Conservation (phyloP, 2,888 invertebrate species). For the Chesias legatella region DNA sequence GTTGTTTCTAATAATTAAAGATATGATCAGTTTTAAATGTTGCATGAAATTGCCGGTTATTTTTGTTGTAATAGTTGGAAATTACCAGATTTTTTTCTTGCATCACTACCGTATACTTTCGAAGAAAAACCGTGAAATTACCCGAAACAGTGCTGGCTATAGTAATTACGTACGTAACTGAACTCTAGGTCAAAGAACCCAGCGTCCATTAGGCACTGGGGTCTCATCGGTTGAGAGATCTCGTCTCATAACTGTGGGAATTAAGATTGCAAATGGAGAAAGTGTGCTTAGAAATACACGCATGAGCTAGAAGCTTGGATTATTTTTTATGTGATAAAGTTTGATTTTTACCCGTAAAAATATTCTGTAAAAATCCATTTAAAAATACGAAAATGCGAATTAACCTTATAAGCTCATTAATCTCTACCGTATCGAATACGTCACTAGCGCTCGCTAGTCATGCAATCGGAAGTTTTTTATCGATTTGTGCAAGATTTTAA, state of each 20-base stretch:
- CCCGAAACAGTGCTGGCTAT: constrained; percentile 19
- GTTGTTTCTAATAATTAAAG: too few species aligned
- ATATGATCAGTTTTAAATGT: too few species aligned
- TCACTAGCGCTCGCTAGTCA: constrained; percentile 10
- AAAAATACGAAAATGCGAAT: too few species aligned
- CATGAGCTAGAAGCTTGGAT: neutral
- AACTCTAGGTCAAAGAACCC: constrained; percentile 17
- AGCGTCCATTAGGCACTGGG: constrained; percentile 2
- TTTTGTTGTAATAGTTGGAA: too few species aligned
- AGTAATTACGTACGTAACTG: constrained; percentile 16
- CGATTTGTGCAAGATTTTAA: constrained; percentile 29
- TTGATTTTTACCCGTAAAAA: too few species aligned
- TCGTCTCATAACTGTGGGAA: constrained; percentile 12
- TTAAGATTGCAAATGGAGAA: neutral
- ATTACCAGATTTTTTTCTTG: too few species aligned
- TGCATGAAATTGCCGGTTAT: too few species aligned
- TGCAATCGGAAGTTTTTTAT: constrained; percentile 27
- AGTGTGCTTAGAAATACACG: neutral
- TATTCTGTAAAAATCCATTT: too few species aligned
- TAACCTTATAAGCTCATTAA: neutral
- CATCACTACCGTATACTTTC: constrained; percentile 1
- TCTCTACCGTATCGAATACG: constrained; percentile 18
- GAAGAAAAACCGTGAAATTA: constrained; percentile 13
- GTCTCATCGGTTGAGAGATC: constrained; percentile 10
- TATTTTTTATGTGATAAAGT: too few species aligned